These are phyloP conservation scores for Bellardia pandia DNA, from an alignment of 2,888 invertebrate genomes.

Conservation along the genomic window DNA sequence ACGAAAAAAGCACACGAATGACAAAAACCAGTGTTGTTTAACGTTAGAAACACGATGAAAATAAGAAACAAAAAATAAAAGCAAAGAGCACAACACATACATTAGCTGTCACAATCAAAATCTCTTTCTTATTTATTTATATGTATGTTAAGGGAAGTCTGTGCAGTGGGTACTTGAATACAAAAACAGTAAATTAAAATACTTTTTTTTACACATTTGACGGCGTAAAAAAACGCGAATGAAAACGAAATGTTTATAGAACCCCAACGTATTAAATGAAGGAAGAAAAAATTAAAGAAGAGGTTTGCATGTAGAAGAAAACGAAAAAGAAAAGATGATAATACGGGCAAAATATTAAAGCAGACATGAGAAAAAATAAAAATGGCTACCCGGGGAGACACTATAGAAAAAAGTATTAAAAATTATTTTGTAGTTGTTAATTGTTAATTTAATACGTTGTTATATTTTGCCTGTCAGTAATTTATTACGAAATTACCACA, in stretches of 20 bases:
- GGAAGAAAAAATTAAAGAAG: conserved; percentile 75
- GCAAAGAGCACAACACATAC: conserved; percentile 55
- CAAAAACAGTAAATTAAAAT: conserved; percentile 52
- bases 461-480: conserved; percentile 31
- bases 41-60: conserved; percentile 43
- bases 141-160: background rate
- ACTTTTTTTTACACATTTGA: conserved; percentile 44
- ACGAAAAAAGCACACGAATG: conserved; percentile 14
- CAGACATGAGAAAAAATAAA: conserved; percentile 77
- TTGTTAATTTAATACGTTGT: too few relatives aligned
- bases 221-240: conserved; percentile 71
- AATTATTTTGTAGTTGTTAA: background rate
- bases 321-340: conserved; percentile 73
- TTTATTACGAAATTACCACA: conserved; percentile 41
- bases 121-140: too few relatives aligned
- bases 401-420: conserved; percentile 16
- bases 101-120: background rate
- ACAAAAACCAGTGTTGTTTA: conserved; percentile 66
- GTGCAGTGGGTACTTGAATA: conserved; percentile 20
- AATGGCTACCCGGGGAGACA: conserved; percentile 77
- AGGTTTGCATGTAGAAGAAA: conserved; percentile 75
- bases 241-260: conserved; percentile 71
- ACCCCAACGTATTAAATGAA: conserved; percentile 47
- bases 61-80: conserved; percentile 55
- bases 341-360: conserved; percentile 76